Percentiles rank a stretch among this genome's conserved stretches.
These are phyloP conservation scores for Leptinotarsa texana DNA, from an alignment of 1,140 invertebrate genomes.

Conservation along the genomic window DNA sequence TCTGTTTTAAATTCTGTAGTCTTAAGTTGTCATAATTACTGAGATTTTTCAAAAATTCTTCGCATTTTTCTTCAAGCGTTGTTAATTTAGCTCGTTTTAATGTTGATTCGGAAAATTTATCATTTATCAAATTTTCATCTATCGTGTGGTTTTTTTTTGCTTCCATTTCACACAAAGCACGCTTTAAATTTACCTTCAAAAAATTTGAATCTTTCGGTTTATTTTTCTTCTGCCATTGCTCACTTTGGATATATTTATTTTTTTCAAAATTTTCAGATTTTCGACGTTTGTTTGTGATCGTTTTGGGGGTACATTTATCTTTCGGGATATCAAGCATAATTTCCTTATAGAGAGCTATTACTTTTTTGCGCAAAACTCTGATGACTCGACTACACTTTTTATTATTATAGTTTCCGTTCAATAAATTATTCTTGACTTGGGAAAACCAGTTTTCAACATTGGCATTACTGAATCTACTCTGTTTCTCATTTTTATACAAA, in stretches of 20 bases:
- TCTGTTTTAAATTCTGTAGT: slow-evolving; percentile 11
- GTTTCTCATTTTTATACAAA: background rate
- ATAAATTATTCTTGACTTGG: background rate
- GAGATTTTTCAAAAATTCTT: slow-evolving; percentile 18
- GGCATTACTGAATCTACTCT: background rate
- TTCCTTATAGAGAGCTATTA: slow-evolving; percentile 3
- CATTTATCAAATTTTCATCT: slow-evolving; percentile 3
- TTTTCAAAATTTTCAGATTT: background rate
- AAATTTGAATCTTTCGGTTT: slow-evolving; percentile 16
- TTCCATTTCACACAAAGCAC: slow-evolving; percentile 3
- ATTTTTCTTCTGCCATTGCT: slow-evolving; percentile 15
- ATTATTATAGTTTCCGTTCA: background rate
- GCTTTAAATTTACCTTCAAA: background rate
- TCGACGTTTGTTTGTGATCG: background rate
- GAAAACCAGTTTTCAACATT: slow-evolving; percentile 6
- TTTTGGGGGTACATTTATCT: background rate
- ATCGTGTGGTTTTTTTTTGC: background rate
- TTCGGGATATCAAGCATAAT: slow-evolving; percentile 3
- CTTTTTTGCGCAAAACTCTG: slow-evolving; percentile 1
- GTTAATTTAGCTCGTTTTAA: background rate
- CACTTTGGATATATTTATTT: slow-evolving; percentile 9
- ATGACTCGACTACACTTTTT: slow-evolving; percentile 6
- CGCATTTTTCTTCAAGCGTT: slow-evolving; percentile 13
- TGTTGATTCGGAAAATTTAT: background rate
- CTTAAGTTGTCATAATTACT: slow-evolving; percentile 4